Base-by-base conservation (phyloP, 1,140 invertebrate genomes). In the Caenorhabditis remanei region DNA sequence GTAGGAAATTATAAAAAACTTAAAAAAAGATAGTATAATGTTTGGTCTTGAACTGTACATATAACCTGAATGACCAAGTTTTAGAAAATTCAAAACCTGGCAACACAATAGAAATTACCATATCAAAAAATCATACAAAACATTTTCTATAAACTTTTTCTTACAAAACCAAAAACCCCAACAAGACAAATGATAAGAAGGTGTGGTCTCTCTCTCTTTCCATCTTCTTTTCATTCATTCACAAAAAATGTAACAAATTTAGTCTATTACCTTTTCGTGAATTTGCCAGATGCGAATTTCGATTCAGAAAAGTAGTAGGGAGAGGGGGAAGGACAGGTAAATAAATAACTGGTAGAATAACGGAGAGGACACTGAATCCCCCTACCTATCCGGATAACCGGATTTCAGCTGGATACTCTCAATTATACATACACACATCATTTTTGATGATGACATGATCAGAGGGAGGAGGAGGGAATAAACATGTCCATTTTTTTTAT, bases 201-300 rank as follows among this genome's bases (percentile, higher is more conserved):
- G 71, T 79, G 71, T 79, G 71, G 71, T 43, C 14, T n/a, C 19
- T 71, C 40, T 79, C 71, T 79, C 41, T 32, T n/a, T 32, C 32
- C 32, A 32, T 32, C 32, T 13, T 79, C 21, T 50, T 43, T 48
- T 50, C 11, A 4, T 46, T 32, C 41, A 32, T 32, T 32, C 32
- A 32, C 32, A 32, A 16, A 46, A 32, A 32, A 46, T 11, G 9
- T 46, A 71, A 46, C 9, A 19, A 71, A 71, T 46, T 32, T 24
- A 43, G n/a, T 79, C 46, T 53, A 46, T 79, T 79, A 79, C 71
- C 71, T 79, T 79, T 79, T 79, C 9, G 32, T 32, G 32, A 32
- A 32, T 32, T 32, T 32, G 32, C 32, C 46, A 48, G 71, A 79
- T 53, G 46, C 21, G 43, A 50, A 50, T 53, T 11, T 32, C 40